Conservation (phyloP, 2,888 invertebrate genomes). For the Nasonovia ribisnigri region DNA sequence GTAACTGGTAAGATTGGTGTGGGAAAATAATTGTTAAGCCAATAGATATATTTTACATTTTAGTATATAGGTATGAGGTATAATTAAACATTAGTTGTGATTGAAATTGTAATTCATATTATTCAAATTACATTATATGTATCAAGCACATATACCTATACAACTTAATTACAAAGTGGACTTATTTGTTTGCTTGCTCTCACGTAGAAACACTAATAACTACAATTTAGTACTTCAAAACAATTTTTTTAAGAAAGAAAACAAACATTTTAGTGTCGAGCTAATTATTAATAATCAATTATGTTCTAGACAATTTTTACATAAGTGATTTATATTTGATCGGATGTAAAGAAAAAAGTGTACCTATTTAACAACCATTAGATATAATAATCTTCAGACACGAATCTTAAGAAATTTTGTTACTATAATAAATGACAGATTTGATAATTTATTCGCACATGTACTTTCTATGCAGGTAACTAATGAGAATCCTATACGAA, state of each 20-base stretch:
- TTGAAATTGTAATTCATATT: not conserved
- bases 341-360: not conserved
- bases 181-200: not conserved
- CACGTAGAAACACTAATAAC: not conserved
- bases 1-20: not conserved
- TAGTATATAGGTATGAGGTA: not conserved
- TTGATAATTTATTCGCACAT: not conserved
- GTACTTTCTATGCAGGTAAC: not conserved
- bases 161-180: not conserved
- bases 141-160: not conserved
- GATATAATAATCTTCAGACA: not conserved
- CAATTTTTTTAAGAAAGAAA: not conserved
- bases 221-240: not conserved
- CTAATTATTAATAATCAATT: not conserved
- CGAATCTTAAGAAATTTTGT: not conserved
- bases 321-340: slow-evolving; percentile 5
- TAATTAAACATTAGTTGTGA: not conserved
- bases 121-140: not conserved
- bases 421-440: not conserved
- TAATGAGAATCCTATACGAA: not conserved
- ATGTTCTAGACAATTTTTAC: slow-evolving; percentile 27
- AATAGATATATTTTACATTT: not conserved
- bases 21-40: not conserved
- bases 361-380: not conserved
- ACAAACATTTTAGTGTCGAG: not conserved